Percentiles rank a stretch among this genome's conserved stretches.
phyloP scores from a whole-genome alignment of 1,140 invertebrate species.

The Megalonaias nervosa region DNA sequence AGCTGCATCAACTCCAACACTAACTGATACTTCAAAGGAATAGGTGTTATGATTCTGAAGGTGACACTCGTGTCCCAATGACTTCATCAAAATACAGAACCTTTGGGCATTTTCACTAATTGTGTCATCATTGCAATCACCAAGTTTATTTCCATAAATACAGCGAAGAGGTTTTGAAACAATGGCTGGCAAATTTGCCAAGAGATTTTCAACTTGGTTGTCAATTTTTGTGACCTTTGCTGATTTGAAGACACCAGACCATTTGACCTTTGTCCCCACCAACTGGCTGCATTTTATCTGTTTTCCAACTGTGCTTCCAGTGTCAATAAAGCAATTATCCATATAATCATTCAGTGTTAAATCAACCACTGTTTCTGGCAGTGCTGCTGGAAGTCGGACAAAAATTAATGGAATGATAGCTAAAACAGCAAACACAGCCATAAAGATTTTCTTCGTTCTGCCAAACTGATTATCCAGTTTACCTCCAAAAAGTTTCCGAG shows the following conservation, averaged over 20 bases:
- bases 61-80: constrained; percentile 49
- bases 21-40: constrained; percentile 41
- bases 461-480: constrained; percentile 48
- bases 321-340: constrained; percentile 42
- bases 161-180: constrained; percentile 55
- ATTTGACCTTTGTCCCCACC: constrained; percentile 51
- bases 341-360: constrained; percentile 51
- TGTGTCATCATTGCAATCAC: constrained; percentile 44
- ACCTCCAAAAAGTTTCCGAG: constrained; percentile 55
- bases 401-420: constrained; percentile 59
- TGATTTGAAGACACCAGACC: constrained; percentile 48
- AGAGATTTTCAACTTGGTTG: constrained; percentile 54
- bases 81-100: constrained; percentile 51
- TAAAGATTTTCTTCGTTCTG: constrained; percentile 53
- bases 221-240: constrained; percentile 53
- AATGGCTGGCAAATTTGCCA: constrained; percentile 54
- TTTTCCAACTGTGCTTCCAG: constrained; percentile 25
- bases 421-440: constrained; percentile 57
- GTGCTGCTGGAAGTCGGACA: constrained; percentile 46
- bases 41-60: constrained; percentile 50
- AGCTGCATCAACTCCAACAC: constrained; percentile 4
- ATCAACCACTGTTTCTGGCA: constrained; percentile 24
- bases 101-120: constrained; percentile 33
- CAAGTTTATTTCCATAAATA: constrained; percentile 55
- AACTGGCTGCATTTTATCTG: constrained; percentile 53